phyloP scores from a whole-genome alignment of 2,888 invertebrate species.

The Margaritifera margaritifera region DNA sequence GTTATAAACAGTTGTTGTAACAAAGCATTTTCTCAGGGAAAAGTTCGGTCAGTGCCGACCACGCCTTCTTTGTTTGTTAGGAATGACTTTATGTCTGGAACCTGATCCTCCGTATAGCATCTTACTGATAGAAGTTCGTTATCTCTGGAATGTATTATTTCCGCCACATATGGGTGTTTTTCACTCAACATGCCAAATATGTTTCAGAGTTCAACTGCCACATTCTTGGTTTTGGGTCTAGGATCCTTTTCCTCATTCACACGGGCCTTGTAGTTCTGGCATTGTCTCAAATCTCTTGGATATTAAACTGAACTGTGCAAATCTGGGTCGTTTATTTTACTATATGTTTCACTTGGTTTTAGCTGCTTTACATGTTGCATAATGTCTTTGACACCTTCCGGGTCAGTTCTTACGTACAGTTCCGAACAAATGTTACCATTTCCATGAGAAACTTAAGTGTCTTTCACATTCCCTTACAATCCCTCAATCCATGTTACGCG shows the following conservation, averaged over 20 bases:
- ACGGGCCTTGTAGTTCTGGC: background rate
- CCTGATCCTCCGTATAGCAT: no score
- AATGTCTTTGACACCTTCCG: background rate
- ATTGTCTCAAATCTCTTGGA: constrained; percentile 1
- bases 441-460: background rate
- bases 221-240: no score
- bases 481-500: constrained; percentile 3
- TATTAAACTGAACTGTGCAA: constrained; percentile 2
- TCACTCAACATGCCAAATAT: no score
- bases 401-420: background rate
- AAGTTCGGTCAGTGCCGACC: no score
- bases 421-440: background rate
- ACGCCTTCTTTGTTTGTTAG: no score
- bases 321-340: background rate
- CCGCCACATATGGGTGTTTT: no score
- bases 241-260: constrained; percentile 3
- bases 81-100: no score
- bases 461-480: background rate
- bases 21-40: no score
- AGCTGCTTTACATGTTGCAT: background rate
- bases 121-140: no score
- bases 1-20: no score
- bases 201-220: no score
- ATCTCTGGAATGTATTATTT: no score
- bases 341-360: constrained; percentile 1